Base-by-base conservation (phyloP, 2,113 vertebrate species). In the Echinops telfairi region DNA sequence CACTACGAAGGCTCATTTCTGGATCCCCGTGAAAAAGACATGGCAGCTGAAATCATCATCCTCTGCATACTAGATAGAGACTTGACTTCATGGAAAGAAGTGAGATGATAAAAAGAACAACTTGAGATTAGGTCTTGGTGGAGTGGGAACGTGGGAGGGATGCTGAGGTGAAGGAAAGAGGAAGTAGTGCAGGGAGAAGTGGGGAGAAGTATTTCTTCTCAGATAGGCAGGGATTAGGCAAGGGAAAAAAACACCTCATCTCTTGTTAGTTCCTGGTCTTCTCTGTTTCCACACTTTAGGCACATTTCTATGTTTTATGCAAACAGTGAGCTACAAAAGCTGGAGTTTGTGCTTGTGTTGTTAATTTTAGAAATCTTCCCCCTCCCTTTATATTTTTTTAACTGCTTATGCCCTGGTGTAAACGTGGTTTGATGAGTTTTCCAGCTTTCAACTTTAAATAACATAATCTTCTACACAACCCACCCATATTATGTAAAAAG, bases 351-450 rank as follows among this genome's bases (percentile, higher is more conserved):
- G 6, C 29, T 89, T 70, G 29, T 62, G 38, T 71, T 43, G 11
- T 6, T 66, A 70, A 70, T 64, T 64, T 80, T 58, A 76, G 31
- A n/a, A 66, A 11, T 40, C 25, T 57, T 71, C 40, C 40, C 40
- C 7, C 31, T 33, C 58, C 20, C 40, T 40, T 40, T 40, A 40
- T 40, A n/a, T 3, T 17, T 75, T 33, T 60, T 83, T 66, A 33
- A 33, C 11, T 70, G 4, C 71, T 80, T 25, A 68, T 71, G 62
- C 31, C 80, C 58, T 80, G 36, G 29, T 40, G 33, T 3, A 47
- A 87, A 47, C 83, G 17, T 23, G 43, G 23, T 58, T 57, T 91
- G 36, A 40, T 60, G 75, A 75, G 43, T 9, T 94, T 91, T 76
- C 31, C 29, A 71, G 73, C 43, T 58, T 85, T 93, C 10, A 9